phyloP scores from a whole-genome alignment of 2,797 vertebrate species.

The Enteromius trimaculatus region DNA sequence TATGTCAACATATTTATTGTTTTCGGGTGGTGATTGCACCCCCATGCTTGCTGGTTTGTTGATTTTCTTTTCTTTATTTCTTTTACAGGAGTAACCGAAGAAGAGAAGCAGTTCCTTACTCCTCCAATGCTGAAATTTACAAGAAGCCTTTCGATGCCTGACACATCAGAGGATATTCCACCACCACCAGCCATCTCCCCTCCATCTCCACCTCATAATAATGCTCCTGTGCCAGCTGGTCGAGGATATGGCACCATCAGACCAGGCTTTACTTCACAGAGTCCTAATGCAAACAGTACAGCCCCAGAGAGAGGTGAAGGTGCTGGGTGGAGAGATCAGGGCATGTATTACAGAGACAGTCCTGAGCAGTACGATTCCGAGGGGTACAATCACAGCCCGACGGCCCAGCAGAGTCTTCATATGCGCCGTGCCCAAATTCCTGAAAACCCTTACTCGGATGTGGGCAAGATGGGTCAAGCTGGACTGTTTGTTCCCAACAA shows the following conservation, averaged over 20 bases:
- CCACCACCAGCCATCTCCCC: slow-evolving; percentile 88
- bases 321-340: slow-evolving; percentile 78
- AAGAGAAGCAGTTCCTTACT: slow-evolving; percentile 89
- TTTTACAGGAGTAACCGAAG: slow-evolving; percentile 85
- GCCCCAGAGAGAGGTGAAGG: slow-evolving; percentile 75
- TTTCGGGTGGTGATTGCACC: not conserved
- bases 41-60: not conserved
- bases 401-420: slow-evolving; percentile 80
- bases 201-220: slow-evolving; percentile 86
- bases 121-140: slow-evolving; percentile 92
- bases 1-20: not conserved
- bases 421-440: slow-evolving; percentile 84
- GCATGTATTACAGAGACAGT: slow-evolving; percentile 79
- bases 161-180: slow-evolving; percentile 90
- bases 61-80: slow-evolving; percentile 18
- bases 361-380: slow-evolving; percentile 82
- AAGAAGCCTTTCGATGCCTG: slow-evolving; percentile 91
- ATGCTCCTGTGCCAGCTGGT: slow-evolving; percentile 80
- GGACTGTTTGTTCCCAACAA: slow-evolving; percentile 85
- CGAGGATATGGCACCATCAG: slow-evolving; percentile 85
- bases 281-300: slow-evolving; percentile 72
- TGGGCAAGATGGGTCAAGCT: slow-evolving; percentile 77
- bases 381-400: slow-evolving; percentile 62
- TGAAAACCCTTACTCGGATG: slow-evolving; percentile 88
- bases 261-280: slow-evolving; percentile 78